Evolutionary conservation across 1,140 invertebrate genomes (phyloP), one percentile per base, ranked within the genome.

Genomic region (Diorhabda sublineata): DNA sequence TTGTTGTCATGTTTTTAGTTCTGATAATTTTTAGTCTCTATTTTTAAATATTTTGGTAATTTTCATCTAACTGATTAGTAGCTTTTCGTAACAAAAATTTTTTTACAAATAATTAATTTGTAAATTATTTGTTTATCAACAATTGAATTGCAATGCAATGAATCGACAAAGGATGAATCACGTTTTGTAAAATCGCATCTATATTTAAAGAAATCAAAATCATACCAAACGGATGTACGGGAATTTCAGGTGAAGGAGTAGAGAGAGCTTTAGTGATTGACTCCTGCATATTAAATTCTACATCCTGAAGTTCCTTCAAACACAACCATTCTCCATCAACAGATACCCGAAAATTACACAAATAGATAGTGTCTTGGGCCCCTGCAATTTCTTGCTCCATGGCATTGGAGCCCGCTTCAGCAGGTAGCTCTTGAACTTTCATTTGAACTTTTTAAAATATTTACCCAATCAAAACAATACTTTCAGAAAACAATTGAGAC

Each of bases 301-400:
- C 91, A 81, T 96, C 94, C 70, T 95, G 92, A 58, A 98, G 84
- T 82, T 98, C 95, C 79, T 95, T 94, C 42, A 98, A 82, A 81
- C 96, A 98, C n/a, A 98, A 85, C 96, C 96, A 98, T 81, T 98
- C 96, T 45, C 96, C 96, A 78, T 98, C 95, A 6, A 98, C 96
- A 42, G 95, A 97, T 0, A 98, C 96, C 44, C 96, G 90, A 82
- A 98, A 98, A 82, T 98, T 98, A 84, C 96, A 98, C 79, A 98
- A 82, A 83, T 98, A 98, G 80, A 98, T 97, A 9, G 95, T 98
- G 82, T 98, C 95, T 83, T 96, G 93, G 45, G 94, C 94, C 73
- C 91, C 91, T 70, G 90, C 89, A 85, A 92, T 89, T 73, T 92
- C 90, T 76, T 87, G 84, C 57, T 86, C 84, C 75, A 85, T 80